Base-by-base conservation (phyloP, 2,888 invertebrate genomes). In the Pheosia tremula region DNA sequence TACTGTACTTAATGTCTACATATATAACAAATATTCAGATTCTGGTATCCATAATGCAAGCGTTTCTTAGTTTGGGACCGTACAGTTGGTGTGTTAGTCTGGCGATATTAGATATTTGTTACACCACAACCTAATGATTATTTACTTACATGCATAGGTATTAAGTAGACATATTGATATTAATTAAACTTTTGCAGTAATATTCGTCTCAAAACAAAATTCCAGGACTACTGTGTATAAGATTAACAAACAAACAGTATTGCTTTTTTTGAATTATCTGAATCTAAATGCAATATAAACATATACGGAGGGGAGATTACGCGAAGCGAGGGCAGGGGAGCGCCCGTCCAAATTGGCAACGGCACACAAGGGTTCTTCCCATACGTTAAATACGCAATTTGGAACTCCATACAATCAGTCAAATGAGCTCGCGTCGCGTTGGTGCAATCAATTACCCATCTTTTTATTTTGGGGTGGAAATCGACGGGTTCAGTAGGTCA, bases 311-410 rank as follows among this genome's bases (percentile, higher is more conserved):
- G 80, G 73, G 77, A 71, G 68, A 76, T 74, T 78, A 69, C 77
- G 75, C 79, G 76, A 65, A 69, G 70, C 72, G 71, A 67, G 66
- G 75, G 75, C 74, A 80, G 81, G 86, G 85, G 84, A 72, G 74
- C 78, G 66, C 77, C 77, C 78, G 71, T 78, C 83, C 81, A 90
- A 91, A 93, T 93, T 93, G 92, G 91, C 90, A 89, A 83, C 87
- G 85, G 84, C 85, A 85, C 86, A 77, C 84, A 81, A 88, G 91
- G 93, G 90, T 85, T 81, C 86, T 87, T 87, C 87, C 89, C 86
- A 88, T 88, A 90, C 89, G 90, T 90, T 92, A 91, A 93, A 90
- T 91, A 93, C 89, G 89, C 90, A 90, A 91, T 91, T 92, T 86
- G 81, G 85, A 85, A 82, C 83, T 84, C 85, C 79, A 86, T 89